A percentile compares a stretch with the other conserved stretches of the same genome.
Evolutionary conservation across 2,888 invertebrate species (phyloP).

Genomic region (Phytoseiulus persimilis): DNA sequence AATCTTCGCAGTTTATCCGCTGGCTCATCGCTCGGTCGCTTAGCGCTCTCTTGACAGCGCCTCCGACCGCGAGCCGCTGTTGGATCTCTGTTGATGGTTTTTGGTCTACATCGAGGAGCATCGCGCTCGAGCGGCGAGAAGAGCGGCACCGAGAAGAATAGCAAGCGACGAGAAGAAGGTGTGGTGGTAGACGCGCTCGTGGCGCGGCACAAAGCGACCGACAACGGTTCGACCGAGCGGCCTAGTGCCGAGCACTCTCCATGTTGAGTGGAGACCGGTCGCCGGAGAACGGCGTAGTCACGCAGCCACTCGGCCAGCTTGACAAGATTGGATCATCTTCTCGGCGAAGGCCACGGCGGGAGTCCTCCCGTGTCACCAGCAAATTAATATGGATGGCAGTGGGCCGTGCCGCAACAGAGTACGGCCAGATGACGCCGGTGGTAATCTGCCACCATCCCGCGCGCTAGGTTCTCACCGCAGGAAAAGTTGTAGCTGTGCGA

Average conservation of each 20-base stretch:
- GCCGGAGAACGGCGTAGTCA: neutral
- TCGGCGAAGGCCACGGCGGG: neutral
- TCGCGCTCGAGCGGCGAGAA: too few relatives aligned
- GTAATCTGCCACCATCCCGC: neutral
- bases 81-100: neutral
- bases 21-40: neutral
- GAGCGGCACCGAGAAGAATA: neutral
- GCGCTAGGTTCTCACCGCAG: neutral
- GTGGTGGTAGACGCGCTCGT: neutral
- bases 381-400: neutral
- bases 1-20: neutral
- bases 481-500: neutral
- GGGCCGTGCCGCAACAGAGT: neutral
- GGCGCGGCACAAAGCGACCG: neutral
- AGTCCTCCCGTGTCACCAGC: neutral
- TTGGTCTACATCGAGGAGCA: neutral
- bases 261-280: neutral
- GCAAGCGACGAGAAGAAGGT: neutral
- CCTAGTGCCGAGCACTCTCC: neutral
- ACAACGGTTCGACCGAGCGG: neutral
- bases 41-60: neutral
- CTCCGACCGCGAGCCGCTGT: neutral
- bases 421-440: neutral
- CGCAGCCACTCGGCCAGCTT: neutral
- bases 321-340: neutral